Base-by-base conservation (phyloP, 2,797 vertebrate species). In the Chaenodraco wilsoni region DNA sequence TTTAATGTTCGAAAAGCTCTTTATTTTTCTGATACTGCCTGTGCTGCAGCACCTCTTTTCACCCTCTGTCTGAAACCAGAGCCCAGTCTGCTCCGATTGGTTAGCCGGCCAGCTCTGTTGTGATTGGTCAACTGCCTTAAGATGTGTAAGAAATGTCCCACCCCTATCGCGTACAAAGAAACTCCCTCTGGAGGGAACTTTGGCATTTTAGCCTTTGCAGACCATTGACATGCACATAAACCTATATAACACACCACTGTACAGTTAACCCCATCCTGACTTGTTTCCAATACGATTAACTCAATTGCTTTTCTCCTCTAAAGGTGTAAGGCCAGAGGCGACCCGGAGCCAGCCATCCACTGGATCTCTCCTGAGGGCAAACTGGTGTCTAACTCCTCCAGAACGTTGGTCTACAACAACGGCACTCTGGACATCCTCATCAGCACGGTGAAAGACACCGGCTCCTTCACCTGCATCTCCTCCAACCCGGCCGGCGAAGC, bases 361-460 rank as follows among this genome's bases (percentile, higher is more conserved):
- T 99, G 98, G 98, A 99, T 98, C 85, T 99, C 98, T 65, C 98
- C 98, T 0, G 98, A 99, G 81, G 96, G 97, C 44, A 99, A 99
- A 78, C 93, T 99, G 59, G 97, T 99, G 41, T 99, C 98, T 3
- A 99, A 99, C 2, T 95, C 97, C 0, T 96, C 97, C 1, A 93
- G 98, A 72, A 97, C 96, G 0, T 73, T 97, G 74, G 96, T 98
- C 52, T 98, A 98, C 4, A 93, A 93, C 83, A 99, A 99, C 0
- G 98, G 98, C 45, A 99, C 97, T 0, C 93, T 99, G 14, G 98
- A 99, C 90, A 98, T 99, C 86, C 93, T 99, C 48, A 99, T 99
- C 85, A 99, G 96, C 0, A 99, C 97, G 0, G 96, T 99, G 67
- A 99, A 99, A 91, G 98, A 99, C 84, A 97, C 96, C 0, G 98